Evolutionary conservation across 2,797 vertebrate genomes (phyloP).

Genomic region (Acrossocheilus wenchowensis): DNA sequence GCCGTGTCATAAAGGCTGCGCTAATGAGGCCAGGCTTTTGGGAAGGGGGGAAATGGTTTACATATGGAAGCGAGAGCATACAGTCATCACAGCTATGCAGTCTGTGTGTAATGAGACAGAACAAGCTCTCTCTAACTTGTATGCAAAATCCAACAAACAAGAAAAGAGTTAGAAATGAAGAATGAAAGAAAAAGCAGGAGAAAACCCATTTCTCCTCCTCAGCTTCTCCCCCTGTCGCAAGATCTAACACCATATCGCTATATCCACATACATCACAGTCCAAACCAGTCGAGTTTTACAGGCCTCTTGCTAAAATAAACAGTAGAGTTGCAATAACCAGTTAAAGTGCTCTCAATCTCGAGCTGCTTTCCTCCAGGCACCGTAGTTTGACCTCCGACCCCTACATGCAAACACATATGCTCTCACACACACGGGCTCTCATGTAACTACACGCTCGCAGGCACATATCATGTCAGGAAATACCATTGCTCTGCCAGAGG

Average conservation of each 20-base stretch:
- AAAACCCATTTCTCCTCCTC: constrained; percentile 31
- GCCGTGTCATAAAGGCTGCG: constrained; percentile 77
- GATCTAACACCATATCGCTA: constrained; percentile 28
- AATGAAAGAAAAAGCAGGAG: background rate
- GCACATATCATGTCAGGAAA: constrained; percentile 43
- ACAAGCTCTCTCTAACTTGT: constrained; percentile 48
- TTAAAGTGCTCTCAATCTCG: constrained; percentile 35
- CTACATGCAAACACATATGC: constrained; percentile 43
- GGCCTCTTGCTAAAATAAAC: constrained; percentile 52
- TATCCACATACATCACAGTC: constrained; percentile 48
- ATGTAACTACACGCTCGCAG: constrained; percentile 40
- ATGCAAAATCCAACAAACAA: constrained; percentile 24
- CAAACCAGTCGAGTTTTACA: constrained; percentile 40
- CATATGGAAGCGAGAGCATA: constrained; percentile 75
- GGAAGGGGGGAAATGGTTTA: constrained; percentile 73
- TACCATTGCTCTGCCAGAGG: constrained; percentile 35
- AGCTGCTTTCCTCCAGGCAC: constrained; percentile 37
- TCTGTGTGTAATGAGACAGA: constrained; percentile 70
- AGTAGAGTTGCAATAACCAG: constrained; percentile 36
- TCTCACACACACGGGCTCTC: constrained; percentile 39
- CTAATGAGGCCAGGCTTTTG: constrained; percentile 79
- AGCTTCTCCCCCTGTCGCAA: constrained; percentile 7
- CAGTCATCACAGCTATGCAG: constrained; percentile 71
- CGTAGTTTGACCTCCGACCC: constrained; percentile 38
- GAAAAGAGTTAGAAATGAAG: background rate